A percentile compares a stretch with the other conserved stretches of the same genome.
phyloP scores from a whole-genome alignment of 2,797 vertebrate species.

The Myoxocephalus aenaeus region DNA sequence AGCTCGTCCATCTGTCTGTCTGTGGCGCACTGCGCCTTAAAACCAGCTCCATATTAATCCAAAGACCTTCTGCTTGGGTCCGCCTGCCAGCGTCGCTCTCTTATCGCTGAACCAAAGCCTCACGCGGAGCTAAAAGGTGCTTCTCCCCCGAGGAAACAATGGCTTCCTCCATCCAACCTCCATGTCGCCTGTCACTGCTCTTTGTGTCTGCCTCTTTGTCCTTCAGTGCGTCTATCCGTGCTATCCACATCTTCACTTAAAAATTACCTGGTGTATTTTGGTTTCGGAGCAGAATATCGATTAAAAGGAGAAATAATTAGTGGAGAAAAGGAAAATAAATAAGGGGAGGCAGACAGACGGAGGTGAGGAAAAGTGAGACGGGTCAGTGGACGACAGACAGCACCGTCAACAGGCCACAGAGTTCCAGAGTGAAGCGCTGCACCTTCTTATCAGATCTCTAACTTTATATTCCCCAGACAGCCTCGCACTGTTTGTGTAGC shows the following conservation, averaged over 20 bases:
- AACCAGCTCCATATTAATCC: conserved; percentile 69
- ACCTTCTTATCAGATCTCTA: conserved; percentile 76
- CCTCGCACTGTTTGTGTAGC: conserved; percentile 72
- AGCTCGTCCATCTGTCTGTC: conserved; percentile 68
- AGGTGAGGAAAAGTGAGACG: neutral
- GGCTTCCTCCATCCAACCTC: conserved; percentile 51
- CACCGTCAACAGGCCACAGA: conserved; percentile 3
- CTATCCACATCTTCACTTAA: conserved; percentile 17
- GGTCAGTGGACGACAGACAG: neutral
- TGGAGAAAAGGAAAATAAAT: neutral
- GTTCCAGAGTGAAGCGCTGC: conserved; percentile 39
- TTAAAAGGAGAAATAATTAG: neutral
- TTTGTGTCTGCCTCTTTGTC: conserved; percentile 46
- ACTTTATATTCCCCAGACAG: conserved; percentile 70
- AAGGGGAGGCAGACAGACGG: neutral
- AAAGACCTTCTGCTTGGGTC: conserved; percentile 67
- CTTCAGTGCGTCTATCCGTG: conserved; percentile 28
- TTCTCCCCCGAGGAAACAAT: conserved; percentile 55
- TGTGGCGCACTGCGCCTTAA: conserved; percentile 44
- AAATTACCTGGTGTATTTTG: neutral
- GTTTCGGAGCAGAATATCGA: conserved; percentile 1
- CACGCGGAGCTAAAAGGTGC: conserved; percentile 68
- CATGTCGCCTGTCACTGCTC: conserved; percentile 36
- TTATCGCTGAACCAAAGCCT: conserved; percentile 62
- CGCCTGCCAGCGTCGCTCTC: conserved; percentile 62